phyloP scores from a whole-genome alignment of 2,888 invertebrate species.

The Ormyrus rosae region DNA sequence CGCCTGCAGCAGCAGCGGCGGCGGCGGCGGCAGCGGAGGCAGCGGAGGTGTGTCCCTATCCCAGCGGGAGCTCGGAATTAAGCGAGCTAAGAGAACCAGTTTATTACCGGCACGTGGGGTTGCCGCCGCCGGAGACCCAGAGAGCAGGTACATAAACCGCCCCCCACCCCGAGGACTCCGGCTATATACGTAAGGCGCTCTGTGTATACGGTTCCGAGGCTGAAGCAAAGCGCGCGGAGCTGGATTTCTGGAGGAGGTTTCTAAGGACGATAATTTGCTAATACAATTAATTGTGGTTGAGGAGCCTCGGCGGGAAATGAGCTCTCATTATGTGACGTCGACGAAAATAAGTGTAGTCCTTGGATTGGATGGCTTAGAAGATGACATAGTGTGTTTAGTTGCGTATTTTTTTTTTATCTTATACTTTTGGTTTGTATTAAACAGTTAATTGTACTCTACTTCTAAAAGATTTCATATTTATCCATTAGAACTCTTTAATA shows the following conservation, averaged over 20 bases:
- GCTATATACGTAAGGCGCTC: too few species aligned
- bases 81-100: conserved; percentile 66
- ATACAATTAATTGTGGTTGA: conserved; percentile 1
- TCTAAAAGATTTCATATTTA: too few species aligned
- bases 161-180: not conserved
- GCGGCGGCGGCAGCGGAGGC: conserved; percentile 14
- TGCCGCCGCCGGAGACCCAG: conserved; percentile 42
- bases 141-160: conserved; percentile 53
- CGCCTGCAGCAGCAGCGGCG: not conserved
- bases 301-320: not conserved
- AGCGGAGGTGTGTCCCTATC: conserved; percentile 41
- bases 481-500: too few species aligned
- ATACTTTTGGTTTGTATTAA: too few species aligned
- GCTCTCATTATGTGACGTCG: not conserved
- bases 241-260: not conserved
- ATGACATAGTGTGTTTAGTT: too few species aligned
- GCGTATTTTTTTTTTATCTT: too few species aligned
- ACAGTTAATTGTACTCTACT: too few species aligned
- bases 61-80: conserved; percentile 52
- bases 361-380: too few species aligned
- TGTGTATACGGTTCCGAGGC: too few species aligned
- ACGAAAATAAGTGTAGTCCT: too few species aligned
- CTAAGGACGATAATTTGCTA: conserved; percentile 16
- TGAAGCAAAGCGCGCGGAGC: too few species aligned
- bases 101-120: conserved; percentile 73